Evolutionary conservation across 37 sponge, comb jelly and placozoan species (phyloP).

Genomic region (Cliona cf. orientalis): DNA sequence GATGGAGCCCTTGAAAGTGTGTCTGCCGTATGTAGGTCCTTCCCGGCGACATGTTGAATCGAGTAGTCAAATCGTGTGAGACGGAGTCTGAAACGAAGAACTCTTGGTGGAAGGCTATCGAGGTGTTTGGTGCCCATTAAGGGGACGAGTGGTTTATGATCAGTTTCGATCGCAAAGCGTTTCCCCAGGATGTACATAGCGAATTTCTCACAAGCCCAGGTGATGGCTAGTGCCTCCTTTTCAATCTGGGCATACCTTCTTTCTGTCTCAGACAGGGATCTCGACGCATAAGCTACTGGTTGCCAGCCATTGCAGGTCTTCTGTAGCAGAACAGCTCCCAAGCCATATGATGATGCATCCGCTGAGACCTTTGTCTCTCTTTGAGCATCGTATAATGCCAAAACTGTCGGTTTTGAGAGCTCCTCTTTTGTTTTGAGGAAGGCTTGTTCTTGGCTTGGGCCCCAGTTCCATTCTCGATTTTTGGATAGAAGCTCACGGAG

Average conservation of each 20-base stretch:
- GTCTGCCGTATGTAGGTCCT: no score
- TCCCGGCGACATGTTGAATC: constrained; percentile 27
- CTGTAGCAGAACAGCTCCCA: background rate
- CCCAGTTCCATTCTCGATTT: background rate
- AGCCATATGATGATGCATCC: no score
- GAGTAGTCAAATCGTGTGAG: constrained; percentile 23
- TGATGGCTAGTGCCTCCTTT: no score
- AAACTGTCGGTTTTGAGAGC: background rate
- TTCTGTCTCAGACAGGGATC: constrained; percentile 11
- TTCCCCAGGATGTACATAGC: constrained; percentile 10
- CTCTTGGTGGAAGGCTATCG: constrained; percentile 32
- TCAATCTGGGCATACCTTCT: background rate
- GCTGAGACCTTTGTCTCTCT: background rate
- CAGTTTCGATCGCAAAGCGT: constrained; percentile 12
- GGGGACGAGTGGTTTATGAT: constrained; percentile 38
- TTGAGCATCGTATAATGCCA: background rate
- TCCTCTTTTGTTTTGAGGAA: background rate
- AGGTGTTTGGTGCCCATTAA: constrained; percentile 28
- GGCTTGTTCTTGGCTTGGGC: background rate
- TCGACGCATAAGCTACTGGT: constrained; percentile 16
- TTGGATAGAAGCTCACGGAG: background rate
- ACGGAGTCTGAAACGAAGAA: constrained; percentile 19
- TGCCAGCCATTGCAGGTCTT: background rate
- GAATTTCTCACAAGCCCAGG: no score
- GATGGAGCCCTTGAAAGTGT: constrained; percentile 24